Conservation (phyloP, 2,113 vertebrate genomes). For the Misgurnus anguillicaudatus region DNA sequence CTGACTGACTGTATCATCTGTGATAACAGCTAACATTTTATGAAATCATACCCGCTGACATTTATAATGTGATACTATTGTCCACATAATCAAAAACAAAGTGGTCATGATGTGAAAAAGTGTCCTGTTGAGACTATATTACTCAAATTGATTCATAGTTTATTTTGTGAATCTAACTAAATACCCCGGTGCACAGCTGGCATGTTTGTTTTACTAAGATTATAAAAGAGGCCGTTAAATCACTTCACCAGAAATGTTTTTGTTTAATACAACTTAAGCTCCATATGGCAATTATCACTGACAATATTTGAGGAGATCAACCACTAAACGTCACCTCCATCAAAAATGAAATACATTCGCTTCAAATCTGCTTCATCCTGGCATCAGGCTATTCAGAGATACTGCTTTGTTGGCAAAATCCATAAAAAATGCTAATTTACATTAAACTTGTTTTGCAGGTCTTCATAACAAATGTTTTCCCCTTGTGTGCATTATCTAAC, state of each 20-base stretch:
- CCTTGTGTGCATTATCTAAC: background rate
- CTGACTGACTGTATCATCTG: background rate
- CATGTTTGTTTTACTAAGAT: too few relatives aligned
- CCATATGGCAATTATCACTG: too few relatives aligned
- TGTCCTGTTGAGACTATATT: background rate
- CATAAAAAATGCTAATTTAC: too few relatives aligned
- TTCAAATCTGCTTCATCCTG: too few relatives aligned
- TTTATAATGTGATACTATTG: background rate
- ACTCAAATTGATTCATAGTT: background rate
- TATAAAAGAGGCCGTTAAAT: too few relatives aligned
- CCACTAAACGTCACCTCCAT: too few relatives aligned
- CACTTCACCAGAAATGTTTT: too few relatives aligned
- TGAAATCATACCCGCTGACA: slow-evolving; percentile 1
- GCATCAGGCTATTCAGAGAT: too few relatives aligned
- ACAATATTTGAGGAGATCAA: too few relatives aligned
- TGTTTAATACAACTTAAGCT: too few relatives aligned
- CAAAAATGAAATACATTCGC: too few relatives aligned
- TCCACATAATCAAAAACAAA: slow-evolving; percentile 16
- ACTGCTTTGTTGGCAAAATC: too few relatives aligned
- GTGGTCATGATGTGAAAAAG: background rate
- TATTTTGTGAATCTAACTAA: slow-evolving; percentile 1
- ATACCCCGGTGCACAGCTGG: background rate
- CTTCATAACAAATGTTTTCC: background rate
- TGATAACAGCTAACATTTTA: slow-evolving; percentile 1
- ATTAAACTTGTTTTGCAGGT: background rate